Evolutionary conservation across 92 coral and sea anemone genomes (phyloP).

Genomic region (Parazoanthus darwini): DNA sequence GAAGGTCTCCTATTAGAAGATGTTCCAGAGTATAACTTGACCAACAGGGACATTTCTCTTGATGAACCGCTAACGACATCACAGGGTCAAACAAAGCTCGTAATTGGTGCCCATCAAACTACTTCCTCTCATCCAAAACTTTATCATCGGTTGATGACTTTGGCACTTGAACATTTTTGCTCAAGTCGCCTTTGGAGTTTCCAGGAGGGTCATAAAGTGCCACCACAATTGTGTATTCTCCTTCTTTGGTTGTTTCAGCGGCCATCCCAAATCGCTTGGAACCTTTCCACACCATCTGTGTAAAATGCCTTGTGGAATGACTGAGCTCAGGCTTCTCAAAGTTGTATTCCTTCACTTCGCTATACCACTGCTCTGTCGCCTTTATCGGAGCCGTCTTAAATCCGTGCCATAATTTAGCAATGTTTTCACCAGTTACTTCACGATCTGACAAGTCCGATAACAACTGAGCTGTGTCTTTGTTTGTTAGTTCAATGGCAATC

Average conservation of each 20-base stretch:
- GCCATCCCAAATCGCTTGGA: constrained; percentile 79
- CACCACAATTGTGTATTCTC: constrained; percentile 67
- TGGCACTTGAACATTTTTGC: constrained; percentile 62
- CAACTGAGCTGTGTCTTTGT: constrained; percentile 39
- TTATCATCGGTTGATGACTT: constrained; percentile 39
- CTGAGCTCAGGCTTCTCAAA: constrained; percentile 68
- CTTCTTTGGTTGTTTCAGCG: constrained; percentile 54
- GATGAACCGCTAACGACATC: too few species aligned
- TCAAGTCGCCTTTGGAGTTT: constrained; percentile 52
- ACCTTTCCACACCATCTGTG: constrained; percentile 81
- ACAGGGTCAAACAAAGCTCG: too few species aligned
- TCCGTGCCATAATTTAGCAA: constrained; percentile 59
- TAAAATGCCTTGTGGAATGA: constrained; percentile 66
- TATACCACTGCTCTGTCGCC: constrained; percentile 81
- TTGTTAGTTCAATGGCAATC: constrained; percentile 59
- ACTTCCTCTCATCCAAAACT: background rate
- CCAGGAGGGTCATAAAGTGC: constrained; percentile 89
- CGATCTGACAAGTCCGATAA: constrained; percentile 49
- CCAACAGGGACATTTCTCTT: too few species aligned
- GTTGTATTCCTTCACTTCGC: constrained; percentile 72
- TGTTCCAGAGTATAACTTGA: too few species aligned
- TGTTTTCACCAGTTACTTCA: constrained; percentile 72
- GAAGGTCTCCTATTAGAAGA: too few species aligned
- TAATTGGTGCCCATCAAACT: background rate
- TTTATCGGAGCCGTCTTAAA: constrained; percentile 77